Conservation (phyloP, 2,888 invertebrate species). For the Blastobasis adustella region DNA sequence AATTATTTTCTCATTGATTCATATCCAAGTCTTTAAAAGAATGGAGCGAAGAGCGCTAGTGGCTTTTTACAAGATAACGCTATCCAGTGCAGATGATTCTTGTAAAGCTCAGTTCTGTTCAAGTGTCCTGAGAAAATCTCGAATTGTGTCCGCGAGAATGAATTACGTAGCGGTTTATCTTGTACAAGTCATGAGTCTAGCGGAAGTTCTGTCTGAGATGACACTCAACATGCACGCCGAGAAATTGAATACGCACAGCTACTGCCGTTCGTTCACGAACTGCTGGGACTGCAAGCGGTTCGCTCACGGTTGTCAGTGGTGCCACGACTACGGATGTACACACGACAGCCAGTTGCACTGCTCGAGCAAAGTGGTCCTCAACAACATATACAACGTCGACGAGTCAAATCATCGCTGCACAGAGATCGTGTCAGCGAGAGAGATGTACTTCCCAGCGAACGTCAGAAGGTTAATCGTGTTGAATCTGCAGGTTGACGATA, state of each 20-base stretch:
- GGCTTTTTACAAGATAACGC: no score
- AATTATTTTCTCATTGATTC: no score
- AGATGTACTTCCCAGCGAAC: constrained; percentile 25
- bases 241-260: constrained; percentile 3
- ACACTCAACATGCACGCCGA: no score
- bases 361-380: constrained; percentile 23
- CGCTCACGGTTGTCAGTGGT: constrained; percentile 32
- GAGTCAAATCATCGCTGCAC: constrained; percentile 14
- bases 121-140: no score
- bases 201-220: no score
- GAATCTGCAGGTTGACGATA: constrained; percentile 25
- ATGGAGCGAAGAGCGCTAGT: no score
- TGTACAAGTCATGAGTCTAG: no score
- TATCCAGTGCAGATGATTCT: no score
- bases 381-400: constrained; percentile 14
- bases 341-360: constrained; percentile 22
- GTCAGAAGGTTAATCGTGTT: constrained; percentile 21
- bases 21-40: no score
- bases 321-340: constrained; percentile 34
- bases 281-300: constrained; percentile 26
- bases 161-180: no score
- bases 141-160: no score
- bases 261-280: constrained; percentile 15
- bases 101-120: no score
- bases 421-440: constrained; percentile 21